A percentile compares a stretch with the other conserved stretches of the same genome.
phyloP scores from a whole-genome alignment of 1,140 invertebrate species.

The Drosophila punjabiensis region DNA sequence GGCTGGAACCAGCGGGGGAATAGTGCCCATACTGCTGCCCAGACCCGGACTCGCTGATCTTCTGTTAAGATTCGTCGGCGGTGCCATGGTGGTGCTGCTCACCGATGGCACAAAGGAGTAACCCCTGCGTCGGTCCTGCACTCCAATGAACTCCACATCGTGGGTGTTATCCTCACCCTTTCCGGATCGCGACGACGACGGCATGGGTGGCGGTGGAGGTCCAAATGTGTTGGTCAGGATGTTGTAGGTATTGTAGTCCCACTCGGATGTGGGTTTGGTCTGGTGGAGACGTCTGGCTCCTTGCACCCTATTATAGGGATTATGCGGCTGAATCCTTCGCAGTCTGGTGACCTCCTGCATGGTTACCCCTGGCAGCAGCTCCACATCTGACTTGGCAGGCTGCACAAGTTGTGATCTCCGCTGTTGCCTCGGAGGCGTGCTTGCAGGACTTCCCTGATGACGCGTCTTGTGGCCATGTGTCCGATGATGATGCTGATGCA shows the following conservation, averaged over 20 bases:
- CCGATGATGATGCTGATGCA: slow-evolving; percentile 35
- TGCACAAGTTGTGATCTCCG: slow-evolving; percentile 14
- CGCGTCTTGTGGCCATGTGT: slow-evolving; percentile 22
- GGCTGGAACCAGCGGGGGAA: slow-evolving; percentile 72
- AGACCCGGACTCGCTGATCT: slow-evolving; percentile 49
- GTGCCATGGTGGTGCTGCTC: slow-evolving; percentile 24
- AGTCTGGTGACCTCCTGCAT: slow-evolving; percentile 65
- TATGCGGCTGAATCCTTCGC: slow-evolving; percentile 60
- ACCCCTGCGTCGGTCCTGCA: slow-evolving; percentile 52
- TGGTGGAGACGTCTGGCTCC: slow-evolving; percentile 59
- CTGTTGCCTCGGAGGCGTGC: slow-evolving; percentile 19
- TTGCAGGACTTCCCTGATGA: slow-evolving; percentile 32
- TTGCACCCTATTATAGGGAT: slow-evolving; percentile 60
- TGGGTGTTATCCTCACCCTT: slow-evolving; percentile 80
- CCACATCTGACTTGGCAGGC: slow-evolving; percentile 60
- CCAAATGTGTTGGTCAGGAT: slow-evolving; percentile 71
- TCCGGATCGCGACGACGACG: slow-evolving; percentile 40
- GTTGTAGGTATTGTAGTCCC: slow-evolving; percentile 80
- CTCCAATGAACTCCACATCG: slow-evolving; percentile 78
- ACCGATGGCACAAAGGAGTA: slow-evolving; percentile 60
- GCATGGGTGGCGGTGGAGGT: slow-evolving; percentile 59
- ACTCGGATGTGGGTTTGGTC: slow-evolving; percentile 42
- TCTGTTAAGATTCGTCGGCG: slow-evolving; percentile 61
- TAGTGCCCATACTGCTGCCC: slow-evolving; percentile 50
- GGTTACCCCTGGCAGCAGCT: slow-evolving; percentile 64